These are phyloP conservation scores for Cheiracanthium punctorium DNA, from an alignment of 2,888 invertebrate species.

Conservation along the genomic window DNA sequence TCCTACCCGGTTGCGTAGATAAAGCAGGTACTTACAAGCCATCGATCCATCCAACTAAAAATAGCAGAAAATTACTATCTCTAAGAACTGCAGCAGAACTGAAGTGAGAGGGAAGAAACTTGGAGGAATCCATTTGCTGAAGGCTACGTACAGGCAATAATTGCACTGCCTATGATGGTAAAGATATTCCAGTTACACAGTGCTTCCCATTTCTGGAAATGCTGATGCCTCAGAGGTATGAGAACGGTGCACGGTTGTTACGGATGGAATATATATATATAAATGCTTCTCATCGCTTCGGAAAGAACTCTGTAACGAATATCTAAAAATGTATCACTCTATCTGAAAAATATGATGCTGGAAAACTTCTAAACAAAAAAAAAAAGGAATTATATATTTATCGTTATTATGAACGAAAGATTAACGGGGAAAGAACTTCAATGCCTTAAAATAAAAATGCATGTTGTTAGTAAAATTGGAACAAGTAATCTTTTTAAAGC, in stretches of 20 bases:
- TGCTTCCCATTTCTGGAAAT: slow-evolving; percentile 61
- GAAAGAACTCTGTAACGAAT: neutral
- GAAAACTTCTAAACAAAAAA: neutral
- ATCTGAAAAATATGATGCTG: neutral
- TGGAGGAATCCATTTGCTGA: slow-evolving; percentile 60
- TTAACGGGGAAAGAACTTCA: too few relatives aligned
- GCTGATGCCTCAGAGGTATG: slow-evolving; percentile 38
- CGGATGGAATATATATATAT: neutral
- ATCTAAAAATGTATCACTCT: slow-evolving; percentile 8
- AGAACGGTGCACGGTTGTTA: slow-evolving; percentile 18
- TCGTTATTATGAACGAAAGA: too few relatives aligned
- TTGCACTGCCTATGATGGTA: slow-evolving; percentile 55
- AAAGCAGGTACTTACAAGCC: neutral
- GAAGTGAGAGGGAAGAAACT: slow-evolving; percentile 42
- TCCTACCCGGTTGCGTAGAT: neutral
- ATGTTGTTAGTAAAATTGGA: too few relatives aligned
- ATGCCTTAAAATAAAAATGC: too few relatives aligned
- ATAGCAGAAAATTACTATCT: slow-evolving; percentile 64
- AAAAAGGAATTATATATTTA: too few relatives aligned
- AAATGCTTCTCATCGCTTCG: neutral
- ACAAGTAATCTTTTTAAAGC: too few relatives aligned
- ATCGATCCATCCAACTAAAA: slow-evolving; percentile 18
- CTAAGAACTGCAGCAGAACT: slow-evolving; percentile 40
- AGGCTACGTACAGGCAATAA: slow-evolving; percentile 60
- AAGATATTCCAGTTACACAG: slow-evolving; percentile 59